phyloP scores from a whole-genome alignment of 2,888 invertebrate genomes.

The Hydrotaea cyrtoneurina region DNA sequence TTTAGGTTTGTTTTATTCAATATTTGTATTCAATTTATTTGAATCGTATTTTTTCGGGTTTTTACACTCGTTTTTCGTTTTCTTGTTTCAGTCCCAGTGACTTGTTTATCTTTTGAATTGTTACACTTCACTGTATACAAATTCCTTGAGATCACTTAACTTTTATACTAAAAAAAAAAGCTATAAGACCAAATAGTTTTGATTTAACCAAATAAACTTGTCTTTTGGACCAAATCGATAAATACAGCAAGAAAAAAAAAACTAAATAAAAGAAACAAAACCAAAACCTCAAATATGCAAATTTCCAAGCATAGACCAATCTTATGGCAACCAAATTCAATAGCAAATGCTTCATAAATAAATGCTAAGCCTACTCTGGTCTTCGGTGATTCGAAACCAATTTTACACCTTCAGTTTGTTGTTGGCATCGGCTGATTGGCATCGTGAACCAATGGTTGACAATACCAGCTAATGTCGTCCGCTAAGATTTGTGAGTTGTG shows the following conservation, averaged over 20 bases:
- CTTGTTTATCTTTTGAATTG: slow-evolving; percentile 68
- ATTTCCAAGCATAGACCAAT: slow-evolving; percentile 40
- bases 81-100: slow-evolving; percentile 12
- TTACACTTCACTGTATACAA: slow-evolving; percentile 74
- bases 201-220: slow-evolving; percentile 53
- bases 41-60: background rate
- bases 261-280: too few species aligned
- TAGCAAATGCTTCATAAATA: slow-evolving; percentile 3
- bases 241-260: slow-evolving; percentile 4
- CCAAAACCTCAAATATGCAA: slow-evolving; percentile 45
- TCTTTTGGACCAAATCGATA: slow-evolving; percentile 37
- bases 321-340: too few species aligned
- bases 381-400: slow-evolving; percentile 7
- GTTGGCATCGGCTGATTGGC: background rate
- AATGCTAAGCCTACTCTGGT: slow-evolving; percentile 50
- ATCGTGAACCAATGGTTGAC: slow-evolving; percentile 24
- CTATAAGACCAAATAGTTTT: slow-evolving; percentile 31
- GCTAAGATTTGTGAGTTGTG: slow-evolving; percentile 5
- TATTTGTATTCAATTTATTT: background rate
- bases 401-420: slow-evolving; percentile 44
- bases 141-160: slow-evolving; percentile 72
- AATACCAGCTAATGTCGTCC: background rate
- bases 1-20: background rate
- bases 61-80: background rate
- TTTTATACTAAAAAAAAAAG: slow-evolving; percentile 72